These are phyloP conservation scores for Gymnarchus niloticus DNA, from an alignment of 2,113 vertebrate species.

Conservation along the genomic window DNA sequence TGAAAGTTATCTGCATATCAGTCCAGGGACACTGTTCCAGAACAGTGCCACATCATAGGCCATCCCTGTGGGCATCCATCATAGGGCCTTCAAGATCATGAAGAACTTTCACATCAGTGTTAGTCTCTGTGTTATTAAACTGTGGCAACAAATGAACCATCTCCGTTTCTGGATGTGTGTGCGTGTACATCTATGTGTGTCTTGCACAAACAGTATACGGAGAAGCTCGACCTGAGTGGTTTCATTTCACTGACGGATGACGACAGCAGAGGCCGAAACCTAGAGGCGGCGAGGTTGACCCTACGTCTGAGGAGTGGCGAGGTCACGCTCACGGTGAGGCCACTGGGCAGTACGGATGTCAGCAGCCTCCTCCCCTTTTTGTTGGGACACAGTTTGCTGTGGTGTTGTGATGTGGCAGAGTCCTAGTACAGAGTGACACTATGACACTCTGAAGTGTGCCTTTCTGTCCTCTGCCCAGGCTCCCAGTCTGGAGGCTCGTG, in stretches of 20 bases:
- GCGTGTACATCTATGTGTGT: constrained; percentile 13
- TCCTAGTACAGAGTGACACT: not conserved
- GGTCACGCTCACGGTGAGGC: constrained; percentile 69
- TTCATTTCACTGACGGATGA: constrained; percentile 71
- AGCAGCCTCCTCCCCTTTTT: not conserved
- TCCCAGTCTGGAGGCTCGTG: constrained; percentile 70
- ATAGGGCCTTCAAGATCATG: not conserved
- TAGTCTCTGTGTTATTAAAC: not conserved
- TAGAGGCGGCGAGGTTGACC: constrained; percentile 56
- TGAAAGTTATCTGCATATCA: too few species aligned
- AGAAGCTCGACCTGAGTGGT: constrained; percentile 68
- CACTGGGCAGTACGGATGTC: not conserved
- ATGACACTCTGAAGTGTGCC: not conserved
- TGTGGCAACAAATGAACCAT: not conserved
- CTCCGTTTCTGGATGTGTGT: not conserved
- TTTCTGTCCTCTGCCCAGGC: constrained; percentile 48
- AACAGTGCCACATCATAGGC: too few species aligned
- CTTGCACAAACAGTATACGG: constrained; percentile 59
- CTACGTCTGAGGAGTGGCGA: constrained; percentile 68
- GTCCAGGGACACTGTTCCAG: too few species aligned
- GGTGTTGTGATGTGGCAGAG: not conserved
- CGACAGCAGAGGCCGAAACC: constrained; percentile 56
- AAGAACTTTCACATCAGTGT: not conserved
- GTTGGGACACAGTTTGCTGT: not conserved
- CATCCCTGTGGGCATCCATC: too few species aligned